Percentiles rank a stretch among this genome's conserved stretches.
Conservation (phyloP, 2,888 invertebrate genomes). For the Epinotia demarniana region DNA sequence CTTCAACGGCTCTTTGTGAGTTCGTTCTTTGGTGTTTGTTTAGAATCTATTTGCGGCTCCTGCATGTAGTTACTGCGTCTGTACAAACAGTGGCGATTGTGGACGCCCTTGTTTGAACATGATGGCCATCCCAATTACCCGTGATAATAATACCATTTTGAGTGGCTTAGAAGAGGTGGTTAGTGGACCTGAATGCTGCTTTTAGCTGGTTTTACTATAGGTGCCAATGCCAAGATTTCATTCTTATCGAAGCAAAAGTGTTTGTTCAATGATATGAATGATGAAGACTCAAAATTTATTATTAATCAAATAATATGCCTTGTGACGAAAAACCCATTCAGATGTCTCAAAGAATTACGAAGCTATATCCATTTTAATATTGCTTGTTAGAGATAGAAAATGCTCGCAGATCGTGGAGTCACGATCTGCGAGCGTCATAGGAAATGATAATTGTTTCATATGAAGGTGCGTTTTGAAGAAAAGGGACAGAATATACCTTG, state of each 20-base stretch:
- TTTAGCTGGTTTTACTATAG: slow-evolving; percentile 3
- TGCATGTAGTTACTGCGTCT: slow-evolving; percentile 77
- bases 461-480: no score
- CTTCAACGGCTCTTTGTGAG: slow-evolving; percentile 72
- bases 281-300: no score
- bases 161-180: not conserved
- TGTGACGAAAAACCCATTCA: no score
- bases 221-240: not conserved
- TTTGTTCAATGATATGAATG: not conserved
- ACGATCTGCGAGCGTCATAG: no score
- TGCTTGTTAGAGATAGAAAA: no score
- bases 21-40: slow-evolving; percentile 77
- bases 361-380: no score
- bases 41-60: slow-evolving; percentile 80
- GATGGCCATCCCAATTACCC: slow-evolving; percentile 44
- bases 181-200: slow-evolving; percentile 8
- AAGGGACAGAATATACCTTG: no score
- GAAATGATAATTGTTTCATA: no score
- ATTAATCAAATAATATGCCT: no score
- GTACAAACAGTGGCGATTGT: slow-evolving; percentile 77
- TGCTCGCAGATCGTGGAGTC: no score
- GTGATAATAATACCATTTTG: slow-evolving; percentile 27
- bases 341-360: no score
- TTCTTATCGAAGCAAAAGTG: not conserved
- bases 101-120: slow-evolving; percentile 58